Evolutionary conservation across 2,888 invertebrate species (phyloP), one percentile per base, ranked within the genome.

Genomic region (Epistrophe eligans): DNA sequence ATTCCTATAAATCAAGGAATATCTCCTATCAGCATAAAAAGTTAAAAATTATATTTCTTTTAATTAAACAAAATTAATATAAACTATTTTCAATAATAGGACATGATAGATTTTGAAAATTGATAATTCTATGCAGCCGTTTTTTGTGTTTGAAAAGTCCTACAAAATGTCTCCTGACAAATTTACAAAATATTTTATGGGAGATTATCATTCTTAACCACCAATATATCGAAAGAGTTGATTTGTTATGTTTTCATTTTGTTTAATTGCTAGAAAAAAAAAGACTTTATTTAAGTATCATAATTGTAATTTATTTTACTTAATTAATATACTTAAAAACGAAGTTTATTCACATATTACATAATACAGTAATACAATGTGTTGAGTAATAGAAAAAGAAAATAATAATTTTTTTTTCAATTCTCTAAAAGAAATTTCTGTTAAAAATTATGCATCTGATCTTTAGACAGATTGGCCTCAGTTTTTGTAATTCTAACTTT

Each of bases 321-420:
- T 85, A 85, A 74, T 74, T 52, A 73, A 13, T 82, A 77, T 50
- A 67, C 66, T 81, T 77, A 82, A 85, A 79, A 85, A 85, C 70
- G 66, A 82, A 85, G 50, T 52, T 74, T 82, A 81, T 77, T 81
- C 81, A 81, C 81, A 85, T 85, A 85, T 85, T 85, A 85, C 82
- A 82, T 79, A 74, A 55, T 82, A 82, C 43, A 43, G 84, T 77
- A 81, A 81, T 85, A 81, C 77, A 77, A 58, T 55, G 70, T 55
- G 74, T 82, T 62, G 64, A 82, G 70, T 81, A 79, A 77, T 70
- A 82, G 85, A 74, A 80, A 82, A 84, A 43, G 52, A 64, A 84
- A 74, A 74, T 48, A 50, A 52, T 15, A 15, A 11, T 70, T 58
- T 43, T 57, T 64, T 19, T 35, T 10, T 66, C 24, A 40, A 67